These are phyloP conservation scores for Epizoanthus ramosus DNA, from an alignment of 92 coral and sea anemone species.

Conservation along the genomic window DNA sequence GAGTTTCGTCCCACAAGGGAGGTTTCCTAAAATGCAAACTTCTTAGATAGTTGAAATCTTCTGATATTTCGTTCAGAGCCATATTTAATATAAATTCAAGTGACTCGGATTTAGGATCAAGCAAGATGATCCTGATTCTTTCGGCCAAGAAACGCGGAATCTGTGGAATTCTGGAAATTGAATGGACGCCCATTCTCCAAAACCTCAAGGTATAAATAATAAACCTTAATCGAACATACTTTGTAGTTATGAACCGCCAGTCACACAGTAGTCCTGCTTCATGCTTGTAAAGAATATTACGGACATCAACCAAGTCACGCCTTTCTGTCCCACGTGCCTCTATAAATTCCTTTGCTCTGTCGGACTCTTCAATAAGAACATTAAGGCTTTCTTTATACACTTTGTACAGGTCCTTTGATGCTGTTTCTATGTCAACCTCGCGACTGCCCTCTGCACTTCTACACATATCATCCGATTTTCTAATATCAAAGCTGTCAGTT, in stretches of 20 bases:
- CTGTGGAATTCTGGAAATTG: constrained; percentile 39
- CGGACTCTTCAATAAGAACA: not conserved
- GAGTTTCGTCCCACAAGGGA: constrained; percentile 40
- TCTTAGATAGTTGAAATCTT: constrained; percentile 26
- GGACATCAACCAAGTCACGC: not conserved
- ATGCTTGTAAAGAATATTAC: not conserved
- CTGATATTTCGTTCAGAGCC: constrained; percentile 4
- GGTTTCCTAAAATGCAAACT: constrained; percentile 39
- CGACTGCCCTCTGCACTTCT: constrained; percentile 8
- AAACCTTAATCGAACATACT: constrained; percentile 48
- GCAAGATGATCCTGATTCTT: constrained; percentile 28
- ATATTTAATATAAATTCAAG: constrained; percentile 37
- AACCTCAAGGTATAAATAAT: constrained; percentile 36
- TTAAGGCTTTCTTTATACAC: not conserved
- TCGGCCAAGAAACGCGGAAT: constrained; percentile 45
- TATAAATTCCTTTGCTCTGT: not conserved
- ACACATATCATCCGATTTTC: not conserved
- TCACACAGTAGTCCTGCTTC: constrained; percentile 42
- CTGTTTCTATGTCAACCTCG: not conserved
- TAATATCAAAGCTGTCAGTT: not conserved
- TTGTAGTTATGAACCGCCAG: constrained; percentile 43
- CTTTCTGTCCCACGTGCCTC: not conserved
- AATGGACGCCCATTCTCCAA: constrained; percentile 36
- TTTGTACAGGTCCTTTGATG: not conserved
- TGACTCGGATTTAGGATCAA: constrained; percentile 42